Percentiles rank a stretch among this genome's conserved stretches.
Evolutionary conservation across 2,888 invertebrate species (phyloP).

Genomic region (Scaptodrosophila latifasciaeformis): DNA sequence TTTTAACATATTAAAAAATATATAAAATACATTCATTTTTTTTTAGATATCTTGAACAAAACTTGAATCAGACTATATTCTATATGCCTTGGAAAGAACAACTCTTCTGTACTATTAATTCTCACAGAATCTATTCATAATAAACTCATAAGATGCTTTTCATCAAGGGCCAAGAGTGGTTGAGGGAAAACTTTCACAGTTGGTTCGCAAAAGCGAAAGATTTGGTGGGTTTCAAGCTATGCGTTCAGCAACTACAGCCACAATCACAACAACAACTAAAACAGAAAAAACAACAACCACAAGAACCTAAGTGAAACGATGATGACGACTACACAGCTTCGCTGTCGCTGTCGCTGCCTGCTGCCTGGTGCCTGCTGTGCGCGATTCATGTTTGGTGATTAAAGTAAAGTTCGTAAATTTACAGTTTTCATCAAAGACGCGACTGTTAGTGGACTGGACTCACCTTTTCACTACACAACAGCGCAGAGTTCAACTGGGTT

Average conservation of each 20-base stretch:
- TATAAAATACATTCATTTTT: no score
- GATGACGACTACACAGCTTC: conserved; percentile 25
- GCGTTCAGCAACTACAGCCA: conserved; percentile 8
- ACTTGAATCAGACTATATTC: no score
- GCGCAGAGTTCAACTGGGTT: conserved; percentile 65
- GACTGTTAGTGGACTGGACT: conserved; percentile 70
- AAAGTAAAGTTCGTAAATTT: conserved; percentile 73
- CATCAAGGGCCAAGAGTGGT: no score
- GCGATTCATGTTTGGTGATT: conserved; percentile 72
- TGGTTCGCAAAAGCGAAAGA: no score
- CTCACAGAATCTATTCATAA: neutral
- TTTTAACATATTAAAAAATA: no score
- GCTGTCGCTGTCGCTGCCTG: conserved; percentile 23
- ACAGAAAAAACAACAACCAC: neutral
- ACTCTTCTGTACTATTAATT: no score
- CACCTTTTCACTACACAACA: conserved; percentile 69
- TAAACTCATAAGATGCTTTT: neutral
- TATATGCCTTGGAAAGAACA: no score
- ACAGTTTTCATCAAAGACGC: conserved; percentile 73
- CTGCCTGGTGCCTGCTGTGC: conserved; percentile 62
- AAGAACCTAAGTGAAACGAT: neutral
- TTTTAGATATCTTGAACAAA: no score
- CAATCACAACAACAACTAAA: conserved; percentile 19
- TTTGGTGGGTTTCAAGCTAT: no score
- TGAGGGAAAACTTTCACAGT: no score